Conservation (phyloP, 2,797 vertebrate genomes). For the Hylomyscus alleni region DNA sequence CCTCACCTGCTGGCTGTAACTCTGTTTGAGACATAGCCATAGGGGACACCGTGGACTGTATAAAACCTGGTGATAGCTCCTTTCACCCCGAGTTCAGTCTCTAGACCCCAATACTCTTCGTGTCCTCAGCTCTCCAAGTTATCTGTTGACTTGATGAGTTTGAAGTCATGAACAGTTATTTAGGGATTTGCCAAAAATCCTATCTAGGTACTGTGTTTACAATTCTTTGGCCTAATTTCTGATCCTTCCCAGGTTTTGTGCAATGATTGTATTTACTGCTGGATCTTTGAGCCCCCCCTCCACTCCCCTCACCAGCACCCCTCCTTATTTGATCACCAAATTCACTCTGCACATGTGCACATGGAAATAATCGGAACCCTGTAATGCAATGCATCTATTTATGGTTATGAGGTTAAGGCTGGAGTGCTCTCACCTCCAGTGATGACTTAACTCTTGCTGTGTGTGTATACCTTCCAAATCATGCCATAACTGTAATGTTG, state of each 20-base stretch:
- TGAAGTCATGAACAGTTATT: slow-evolving; percentile 80
- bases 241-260: slow-evolving; percentile 82
- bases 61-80: slow-evolving; percentile 82
- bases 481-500: slow-evolving; percentile 91
- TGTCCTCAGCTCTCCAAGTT: slow-evolving; percentile 72
- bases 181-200: slow-evolving; percentile 81
- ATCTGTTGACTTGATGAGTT: slow-evolving; percentile 75
- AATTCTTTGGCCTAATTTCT: slow-evolving; percentile 58
- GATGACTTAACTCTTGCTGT: slow-evolving; percentile 85
- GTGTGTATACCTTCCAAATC: slow-evolving; percentile 89
- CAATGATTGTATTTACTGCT: slow-evolving; percentile 83
- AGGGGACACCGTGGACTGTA: slow-evolving; percentile 87
- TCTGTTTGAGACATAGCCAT: slow-evolving; percentile 87
- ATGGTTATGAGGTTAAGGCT: slow-evolving; percentile 81
- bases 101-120: slow-evolving; percentile 74
- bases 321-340: slow-evolving; percentile 71
- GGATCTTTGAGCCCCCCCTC: slow-evolving; percentile 50
- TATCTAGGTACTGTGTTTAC: slow-evolving; percentile 81
- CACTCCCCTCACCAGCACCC: not conserved
- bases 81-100: slow-evolving; percentile 81
- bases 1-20: slow-evolving; percentile 88
- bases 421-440: slow-evolving; percentile 78
- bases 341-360: slow-evolving; percentile 79
- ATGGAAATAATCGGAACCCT: slow-evolving; percentile 60
- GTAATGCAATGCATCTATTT: slow-evolving; percentile 86